phyloP scores from a whole-genome alignment of 2,113 vertebrate genomes.

The Corydoras sp. region DNA sequence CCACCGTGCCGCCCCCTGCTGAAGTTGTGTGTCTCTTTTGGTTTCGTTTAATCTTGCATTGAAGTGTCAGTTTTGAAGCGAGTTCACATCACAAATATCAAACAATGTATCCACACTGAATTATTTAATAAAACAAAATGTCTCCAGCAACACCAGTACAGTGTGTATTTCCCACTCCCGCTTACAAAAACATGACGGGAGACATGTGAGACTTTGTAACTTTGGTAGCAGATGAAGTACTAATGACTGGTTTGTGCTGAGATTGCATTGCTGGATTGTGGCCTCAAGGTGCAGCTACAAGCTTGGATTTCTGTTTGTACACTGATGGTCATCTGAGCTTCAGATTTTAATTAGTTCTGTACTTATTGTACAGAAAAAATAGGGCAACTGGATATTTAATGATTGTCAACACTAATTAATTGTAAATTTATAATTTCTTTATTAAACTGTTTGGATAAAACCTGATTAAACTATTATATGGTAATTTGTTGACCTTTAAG shows the following conservation, averaged over 20 bases:
- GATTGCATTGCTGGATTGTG: not conserved
- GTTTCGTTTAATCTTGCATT: not conserved
- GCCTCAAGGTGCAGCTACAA: not conserved
- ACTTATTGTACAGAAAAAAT: not conserved
- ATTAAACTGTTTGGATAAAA: no score
- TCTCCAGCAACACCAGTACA: slow-evolving; percentile 7
- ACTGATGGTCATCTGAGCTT: not conserved
- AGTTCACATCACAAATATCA: no score
- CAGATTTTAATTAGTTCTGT: not conserved
- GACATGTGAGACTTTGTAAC: slow-evolving; percentile 9
- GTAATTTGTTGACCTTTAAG: no score
- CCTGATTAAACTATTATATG: no score
- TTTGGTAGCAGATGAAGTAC: not conserved
- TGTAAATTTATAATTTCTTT: no score
- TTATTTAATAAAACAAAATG: slow-evolving; percentile 4
- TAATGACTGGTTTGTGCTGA: not conserved
- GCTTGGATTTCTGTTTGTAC: not conserved
- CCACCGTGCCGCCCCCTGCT: no score
- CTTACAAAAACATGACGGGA: slow-evolving; percentile 1
- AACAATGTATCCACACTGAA: slow-evolving; percentile 4
- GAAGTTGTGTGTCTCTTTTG: not conserved
- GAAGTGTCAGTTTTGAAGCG: not conserved
- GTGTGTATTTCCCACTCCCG: not conserved
- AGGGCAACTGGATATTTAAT: no score
- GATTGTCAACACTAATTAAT: no score